Evolutionary conservation across 92 coral and sea anemone genomes (phyloP).

Genomic region (Zoanthus solanderi): DNA sequence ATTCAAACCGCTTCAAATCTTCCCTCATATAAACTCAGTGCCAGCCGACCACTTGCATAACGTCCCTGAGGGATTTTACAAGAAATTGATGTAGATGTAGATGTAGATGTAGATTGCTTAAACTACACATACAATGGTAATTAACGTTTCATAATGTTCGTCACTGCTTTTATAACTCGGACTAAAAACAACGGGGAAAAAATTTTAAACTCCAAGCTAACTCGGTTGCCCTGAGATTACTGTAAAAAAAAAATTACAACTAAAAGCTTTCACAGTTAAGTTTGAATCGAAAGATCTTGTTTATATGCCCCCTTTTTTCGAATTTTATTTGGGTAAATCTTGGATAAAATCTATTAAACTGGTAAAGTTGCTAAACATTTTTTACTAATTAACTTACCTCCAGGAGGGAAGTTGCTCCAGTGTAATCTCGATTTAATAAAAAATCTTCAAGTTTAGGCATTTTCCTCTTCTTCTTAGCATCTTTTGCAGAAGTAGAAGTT

Average conservation of each 20-base stretch:
- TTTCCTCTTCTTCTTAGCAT: slow-evolving; percentile 92
- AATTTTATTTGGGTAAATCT: neutral
- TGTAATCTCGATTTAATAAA: slow-evolving; percentile 86
- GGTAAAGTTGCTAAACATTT: too few species aligned
- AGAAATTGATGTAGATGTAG: too few species aligned
- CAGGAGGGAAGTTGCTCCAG: slow-evolving; percentile 91
- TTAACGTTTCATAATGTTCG: too few species aligned
- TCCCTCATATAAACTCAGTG: too few species aligned
- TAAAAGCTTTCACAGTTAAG: neutral
- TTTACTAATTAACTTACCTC: slow-evolving; percentile 66
- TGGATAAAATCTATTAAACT: neutral
- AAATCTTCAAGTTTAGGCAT: slow-evolving; percentile 95
- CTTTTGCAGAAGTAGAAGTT: slow-evolving; percentile 90
- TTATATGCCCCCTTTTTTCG: neutral
- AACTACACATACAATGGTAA: too few species aligned
- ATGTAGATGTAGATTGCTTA: neutral
- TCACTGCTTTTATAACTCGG: too few species aligned
- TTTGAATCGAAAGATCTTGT: neutral
- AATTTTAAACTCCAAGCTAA: neutral
- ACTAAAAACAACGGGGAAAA: neutral
- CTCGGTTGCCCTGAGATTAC: neutral
- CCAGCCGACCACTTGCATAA: too few species aligned
- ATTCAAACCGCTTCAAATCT: too few species aligned
- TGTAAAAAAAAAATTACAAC: neutral
- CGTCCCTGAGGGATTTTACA: too few species aligned